A percentile compares a stretch with the other conserved stretches of the same genome.
Evolutionary conservation across 1,140 invertebrate genomes (phyloP).

Genomic region (Polypedilum pembai): DNA sequence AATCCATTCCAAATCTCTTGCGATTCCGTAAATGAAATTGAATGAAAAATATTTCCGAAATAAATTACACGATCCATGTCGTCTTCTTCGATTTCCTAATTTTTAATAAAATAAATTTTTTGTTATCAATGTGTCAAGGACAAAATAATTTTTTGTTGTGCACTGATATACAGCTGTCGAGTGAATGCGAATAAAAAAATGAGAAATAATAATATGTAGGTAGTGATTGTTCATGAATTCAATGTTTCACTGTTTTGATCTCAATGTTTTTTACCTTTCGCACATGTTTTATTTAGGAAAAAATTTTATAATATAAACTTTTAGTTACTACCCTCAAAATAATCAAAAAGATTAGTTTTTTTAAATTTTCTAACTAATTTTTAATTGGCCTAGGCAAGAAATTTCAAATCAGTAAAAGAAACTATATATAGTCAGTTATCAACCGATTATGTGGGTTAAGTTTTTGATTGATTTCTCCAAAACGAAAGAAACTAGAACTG

Average conservation of each 20-base stretch:
- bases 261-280: no score
- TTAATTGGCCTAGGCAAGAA: no score
- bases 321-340: no score
- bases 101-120: neutral
- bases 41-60: slow-evolving; percentile 18
- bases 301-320: no score
- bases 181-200: neutral
- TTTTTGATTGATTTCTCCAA: no score
- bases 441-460: no score
- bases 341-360: no score
- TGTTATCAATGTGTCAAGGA: neutral
- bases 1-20: neutral
- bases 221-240: neutral
- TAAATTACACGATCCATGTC: neutral
- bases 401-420: no score
- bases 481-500: no score
- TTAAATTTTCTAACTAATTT: no score
- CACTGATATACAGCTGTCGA: neutral
- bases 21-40: neutral
- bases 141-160: neutral
- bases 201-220: neutral
- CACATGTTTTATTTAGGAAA: no score
- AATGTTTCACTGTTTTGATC: neutral
- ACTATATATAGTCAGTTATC: no score
- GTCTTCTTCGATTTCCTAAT: neutral